Evolutionary conservation across 1,140 invertebrate species (phyloP).

Genomic region (Pygmarrhopalites habei): DNA sequence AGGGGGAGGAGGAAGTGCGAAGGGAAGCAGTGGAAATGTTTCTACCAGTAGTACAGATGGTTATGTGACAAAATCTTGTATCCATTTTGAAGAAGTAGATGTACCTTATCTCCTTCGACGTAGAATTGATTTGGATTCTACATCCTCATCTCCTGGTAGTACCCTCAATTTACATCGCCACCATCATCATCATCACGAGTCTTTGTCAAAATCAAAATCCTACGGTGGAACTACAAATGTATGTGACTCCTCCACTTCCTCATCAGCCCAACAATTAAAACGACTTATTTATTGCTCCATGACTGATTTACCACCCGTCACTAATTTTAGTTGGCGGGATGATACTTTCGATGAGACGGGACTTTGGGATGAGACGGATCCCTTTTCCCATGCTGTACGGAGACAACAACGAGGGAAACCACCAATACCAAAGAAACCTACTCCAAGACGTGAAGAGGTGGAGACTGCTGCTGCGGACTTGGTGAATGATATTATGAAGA

Average conservation of each 20-base stretch:
- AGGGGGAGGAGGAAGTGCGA: not conserved
- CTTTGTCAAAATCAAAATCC: constrained; percentile 28
- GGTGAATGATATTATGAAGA: constrained; percentile 20
- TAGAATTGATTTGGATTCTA: constrained; percentile 19
- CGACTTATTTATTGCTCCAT: constrained; percentile 23
- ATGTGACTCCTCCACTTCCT: not conserved
- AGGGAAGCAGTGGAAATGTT: too few species aligned
- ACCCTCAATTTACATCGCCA: constrained; percentile 8
- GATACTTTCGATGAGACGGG: constrained; percentile 21
- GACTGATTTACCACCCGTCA: constrained; percentile 23
- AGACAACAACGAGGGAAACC: not conserved
- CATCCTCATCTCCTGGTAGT: not conserved
- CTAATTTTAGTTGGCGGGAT: constrained; percentile 25
- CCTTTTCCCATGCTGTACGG: not conserved
- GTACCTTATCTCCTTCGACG: constrained; percentile 33
- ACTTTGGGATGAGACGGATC: constrained; percentile 7
- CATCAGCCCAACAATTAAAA: constrained; percentile 5
- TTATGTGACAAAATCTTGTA: not conserved
- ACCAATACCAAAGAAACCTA: not conserved
- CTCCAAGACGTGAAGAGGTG: not conserved
- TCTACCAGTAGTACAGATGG: too few species aligned
- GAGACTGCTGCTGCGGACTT: constrained; percentile 18
- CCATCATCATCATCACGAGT: constrained; percentile 19
- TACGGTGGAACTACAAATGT: constrained; percentile 18
- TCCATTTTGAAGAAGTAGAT: constrained; percentile 30